Percentiles rank a stretch among this genome's conserved stretches.
These are phyloP conservation scores for Pandemis corylana DNA, from an alignment of 2,888 invertebrate genomes.

Conservation along the genomic window DNA sequence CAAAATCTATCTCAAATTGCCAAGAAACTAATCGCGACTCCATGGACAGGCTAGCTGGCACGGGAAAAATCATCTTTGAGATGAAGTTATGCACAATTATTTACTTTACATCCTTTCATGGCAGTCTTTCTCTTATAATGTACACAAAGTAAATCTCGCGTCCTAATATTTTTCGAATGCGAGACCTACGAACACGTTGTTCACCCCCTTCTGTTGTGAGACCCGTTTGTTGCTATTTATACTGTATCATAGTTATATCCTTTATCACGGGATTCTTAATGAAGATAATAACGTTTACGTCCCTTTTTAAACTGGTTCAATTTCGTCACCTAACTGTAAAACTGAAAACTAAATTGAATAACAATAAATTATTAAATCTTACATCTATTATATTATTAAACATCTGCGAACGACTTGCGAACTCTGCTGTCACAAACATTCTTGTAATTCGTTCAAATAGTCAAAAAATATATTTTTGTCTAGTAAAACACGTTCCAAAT, in stretches of 20 bases:
- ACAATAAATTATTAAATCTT: conserved; percentile 85
- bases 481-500: conserved; percentile 74
- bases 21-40: conserved; percentile 56
- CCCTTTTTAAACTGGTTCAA: conserved; percentile 81
- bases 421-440: conserved; percentile 79
- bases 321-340: conserved; percentile 81
- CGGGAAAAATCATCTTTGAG: conserved; percentile 74
- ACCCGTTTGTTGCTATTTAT: conserved; percentile 68
- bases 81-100: conserved; percentile 75
- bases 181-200: conserved; percentile 76
- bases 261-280: conserved; percentile 68
- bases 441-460: conserved; percentile 82
- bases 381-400: conserved; percentile 80
- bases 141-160: conserved; percentile 80
- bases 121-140: conserved; percentile 83
- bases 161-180: conserved; percentile 61
- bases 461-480: conserved; percentile 86
- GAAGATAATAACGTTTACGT: conserved; percentile 84
- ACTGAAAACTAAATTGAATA: conserved; percentile 84
- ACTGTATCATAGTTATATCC: conserved; percentile 62
- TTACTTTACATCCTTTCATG: conserved; percentile 77
- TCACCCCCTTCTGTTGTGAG: conserved; percentile 72
- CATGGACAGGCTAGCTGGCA: conserved; percentile 64
- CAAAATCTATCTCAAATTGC: conserved; percentile 53
- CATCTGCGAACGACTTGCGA: conserved; percentile 80